Base-by-base conservation (phyloP, 2,113 vertebrate species). In the Podocnemis expansa region DNA sequence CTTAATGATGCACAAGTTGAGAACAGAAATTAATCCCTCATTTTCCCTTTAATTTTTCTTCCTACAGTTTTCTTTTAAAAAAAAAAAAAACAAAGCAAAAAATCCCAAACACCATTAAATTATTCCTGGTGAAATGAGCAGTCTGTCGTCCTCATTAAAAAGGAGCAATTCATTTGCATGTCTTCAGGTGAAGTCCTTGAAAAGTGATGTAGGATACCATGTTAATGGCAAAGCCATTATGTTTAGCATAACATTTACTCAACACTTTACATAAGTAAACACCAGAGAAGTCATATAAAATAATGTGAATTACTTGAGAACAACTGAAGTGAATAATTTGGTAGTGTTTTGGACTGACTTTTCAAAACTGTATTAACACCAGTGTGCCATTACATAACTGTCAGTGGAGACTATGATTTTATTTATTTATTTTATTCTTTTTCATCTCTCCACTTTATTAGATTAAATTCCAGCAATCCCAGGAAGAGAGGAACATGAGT, bases 121-220 rank as follows among this genome's bases (percentile, higher is more conserved):
- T 93, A 8, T 41, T 73, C 84, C 87, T 82, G 81, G 67, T 89
- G 70, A 82, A 91, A 89, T 12, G 73, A 97, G 88, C 56, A 94
- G 78, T 31, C 55, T 94, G 86, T 92, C 95, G 75, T 90, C 85
- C 85, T 97, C 88, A 86, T 97, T 96, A 97, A 93, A 78, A 85
- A 3, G 2, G 63, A 5, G n/a, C 94, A 93, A 78, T 85, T 96
- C 93, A 95, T 97, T 95, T 96, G 78, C 94, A 88, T 80, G 43
- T 91, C 79, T 91, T 67, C 87, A 95, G 95, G 93, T 96, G 89
- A 95, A 91, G 88, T 78, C 87, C 93, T 93, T 95, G 85, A 80
- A 87, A 47, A 91, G 2, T 51, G 82, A 78, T 88, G 88, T 83
- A 96, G 90, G 84, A 93, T 83, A 87, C 7, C 58, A n/a, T 25